Evolutionary conservation across 1,140 invertebrate genomes (phyloP), one percentile per base, ranked within the genome.

Genomic region (Drosophila pseudoananassae): DNA sequence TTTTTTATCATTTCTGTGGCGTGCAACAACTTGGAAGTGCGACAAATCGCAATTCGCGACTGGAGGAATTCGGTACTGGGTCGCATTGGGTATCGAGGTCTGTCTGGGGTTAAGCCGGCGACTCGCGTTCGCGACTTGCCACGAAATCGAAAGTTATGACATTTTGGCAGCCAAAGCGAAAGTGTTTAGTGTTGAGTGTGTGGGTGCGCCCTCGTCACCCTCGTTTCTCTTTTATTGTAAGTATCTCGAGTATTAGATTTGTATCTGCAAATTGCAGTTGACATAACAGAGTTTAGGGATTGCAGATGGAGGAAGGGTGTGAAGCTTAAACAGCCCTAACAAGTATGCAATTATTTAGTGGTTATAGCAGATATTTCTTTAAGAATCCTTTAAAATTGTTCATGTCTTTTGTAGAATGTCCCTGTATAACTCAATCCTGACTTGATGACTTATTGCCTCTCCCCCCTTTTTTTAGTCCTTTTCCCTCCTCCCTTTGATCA

Each of bases 111-210:
- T 68, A 53, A 46, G 10, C 8, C 8, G 31, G 31, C 31, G 38
- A 15, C 47, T 61, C 51, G 70, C 38, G 70, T 58, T 29, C 33
- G 33, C 33, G 33, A 36, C 31, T 43, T 17, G 40, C 31, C 31
- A 59, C 49, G 82, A 84, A 84, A 87, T 77, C 81, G 81, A 84
- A 84, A 84, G 81, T 87, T 87, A 87, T 77, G 81, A 74, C 81
- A 87, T 70, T 81, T 78, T 77, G 81, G 82, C 78, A 75, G 60
- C 58, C 69, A 78, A 82, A 61, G 40, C 38, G 78, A 82, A 75
- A 82, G 78, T 87, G 64, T 58, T 76, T 75, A 29, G 40, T 54
- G 55, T 15, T 60, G 6, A 25, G 38, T 50, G 38, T 55, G 50
- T 69, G 54, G 64, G 61, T 69, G 14, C 46, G 14, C 8, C 58